Evolutionary conservation across 2,888 invertebrate species (phyloP).

Genomic region (Buathra laborator): DNA sequence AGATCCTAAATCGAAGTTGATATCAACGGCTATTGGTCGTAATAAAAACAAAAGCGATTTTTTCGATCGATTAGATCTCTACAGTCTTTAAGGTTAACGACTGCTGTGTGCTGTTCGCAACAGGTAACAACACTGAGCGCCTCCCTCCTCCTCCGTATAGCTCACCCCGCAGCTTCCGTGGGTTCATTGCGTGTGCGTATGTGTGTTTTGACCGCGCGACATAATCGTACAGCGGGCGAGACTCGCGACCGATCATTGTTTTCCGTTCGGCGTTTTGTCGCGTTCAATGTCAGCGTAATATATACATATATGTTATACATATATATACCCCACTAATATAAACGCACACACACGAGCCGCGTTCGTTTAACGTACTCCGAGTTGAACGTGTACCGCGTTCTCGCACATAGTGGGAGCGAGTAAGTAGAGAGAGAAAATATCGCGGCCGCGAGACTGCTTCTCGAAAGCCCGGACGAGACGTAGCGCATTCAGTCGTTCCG

Average conservation of each 20-base stretch:
- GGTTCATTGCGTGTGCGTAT: not conserved
- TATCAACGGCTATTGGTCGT: not conserved
- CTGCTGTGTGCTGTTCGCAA: conserved; percentile 27
- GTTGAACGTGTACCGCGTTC: conserved; percentile 39
- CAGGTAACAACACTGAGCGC: conserved; percentile 31
- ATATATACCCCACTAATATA: not conserved
- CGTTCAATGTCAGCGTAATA: conserved; percentile 55
- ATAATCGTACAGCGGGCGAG: conserved; percentile 28
- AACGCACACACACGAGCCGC: not conserved
- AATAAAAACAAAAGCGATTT: not conserved
- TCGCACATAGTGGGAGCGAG: conserved; percentile 66
- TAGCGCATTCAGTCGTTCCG: conserved; percentile 78
- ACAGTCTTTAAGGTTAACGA: conserved; percentile 33
- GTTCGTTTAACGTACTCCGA: conserved; percentile 32
- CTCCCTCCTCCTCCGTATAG: not conserved
- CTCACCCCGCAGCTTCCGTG: conserved; percentile 13
- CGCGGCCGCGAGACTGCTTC: conserved; percentile 62
- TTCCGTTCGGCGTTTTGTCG: conserved; percentile 24
- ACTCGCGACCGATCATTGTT: conserved; percentile 48
- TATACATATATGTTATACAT: too few relatives aligned
- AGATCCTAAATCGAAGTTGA: too few relatives aligned
- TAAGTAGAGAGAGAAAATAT: conserved; percentile 72
- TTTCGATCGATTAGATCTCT: not conserved
- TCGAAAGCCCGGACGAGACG: conserved; percentile 70
- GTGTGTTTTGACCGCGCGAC: conserved; percentile 1